These are phyloP conservation scores for Nesoenas mayeri DNA, from an alignment of 2,113 vertebrate species.

Conservation along the genomic window DNA sequence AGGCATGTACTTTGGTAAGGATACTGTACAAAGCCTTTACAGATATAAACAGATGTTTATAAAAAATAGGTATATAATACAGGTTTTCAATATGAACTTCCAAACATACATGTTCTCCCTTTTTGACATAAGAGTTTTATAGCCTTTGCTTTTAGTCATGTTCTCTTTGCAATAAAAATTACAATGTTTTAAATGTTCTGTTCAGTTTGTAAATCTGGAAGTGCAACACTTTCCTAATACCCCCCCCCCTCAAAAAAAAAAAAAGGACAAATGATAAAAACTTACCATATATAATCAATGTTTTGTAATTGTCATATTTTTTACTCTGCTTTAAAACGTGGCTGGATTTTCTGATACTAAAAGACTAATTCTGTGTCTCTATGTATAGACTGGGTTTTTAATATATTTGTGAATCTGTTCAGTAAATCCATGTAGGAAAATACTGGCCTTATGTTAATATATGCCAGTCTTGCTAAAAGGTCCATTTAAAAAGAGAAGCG, in stretches of 20 bases:
- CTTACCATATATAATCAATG: not conserved
- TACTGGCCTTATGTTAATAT: not conserved
- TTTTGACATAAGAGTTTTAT: not conserved
- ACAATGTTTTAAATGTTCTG: not conserved
- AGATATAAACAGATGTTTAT: not conserved
- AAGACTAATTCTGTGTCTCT: not conserved
- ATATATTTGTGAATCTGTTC: not conserved
- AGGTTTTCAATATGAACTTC: not conserved
- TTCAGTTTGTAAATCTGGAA: not conserved
- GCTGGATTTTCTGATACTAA: not conserved
- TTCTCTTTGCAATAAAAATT: not conserved
- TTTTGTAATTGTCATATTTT: not conserved
- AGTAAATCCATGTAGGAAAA: not conserved
- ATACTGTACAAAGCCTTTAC: not conserved
- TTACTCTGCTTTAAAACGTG: not conserved
- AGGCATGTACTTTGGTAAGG: not conserved
- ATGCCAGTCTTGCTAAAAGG: not conserved
- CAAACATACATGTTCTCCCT: fast-evolving
- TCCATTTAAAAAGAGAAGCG: not conserved
- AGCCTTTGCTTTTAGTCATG: not conserved
- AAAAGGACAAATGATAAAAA: not conserved
- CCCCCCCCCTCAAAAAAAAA: too few species aligned
- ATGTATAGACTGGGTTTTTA: not conserved
- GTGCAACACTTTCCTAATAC: not conserved
- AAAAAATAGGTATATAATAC: not conserved